Conservation (phyloP, 2,888 invertebrate genomes). For the Drosophila picticornis region DNA sequence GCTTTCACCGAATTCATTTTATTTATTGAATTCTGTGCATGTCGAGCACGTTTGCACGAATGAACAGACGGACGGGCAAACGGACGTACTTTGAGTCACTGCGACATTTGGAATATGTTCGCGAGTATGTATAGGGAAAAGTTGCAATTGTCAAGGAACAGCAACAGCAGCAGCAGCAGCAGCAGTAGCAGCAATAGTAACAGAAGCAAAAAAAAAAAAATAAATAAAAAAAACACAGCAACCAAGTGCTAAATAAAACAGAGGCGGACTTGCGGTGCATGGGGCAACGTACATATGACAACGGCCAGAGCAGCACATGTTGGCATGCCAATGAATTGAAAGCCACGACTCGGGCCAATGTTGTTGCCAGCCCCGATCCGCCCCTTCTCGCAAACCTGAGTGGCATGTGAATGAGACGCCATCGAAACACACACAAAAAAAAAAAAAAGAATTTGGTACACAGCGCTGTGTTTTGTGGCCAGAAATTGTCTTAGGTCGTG, state of each 20-base stretch:
- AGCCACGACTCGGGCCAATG: conserved; percentile 51
- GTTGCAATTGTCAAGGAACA: conserved; percentile 50
- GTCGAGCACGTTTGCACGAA: conserved; percentile 79
- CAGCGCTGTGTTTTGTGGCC: conserved; percentile 45
- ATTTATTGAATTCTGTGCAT: conserved; percentile 78
- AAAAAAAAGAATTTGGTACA: conserved; percentile 52
- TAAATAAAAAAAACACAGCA: conserved; percentile 28
- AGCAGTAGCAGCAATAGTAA: background rate
- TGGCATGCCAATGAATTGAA: conserved; percentile 68
- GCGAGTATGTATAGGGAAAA: conserved; percentile 57
- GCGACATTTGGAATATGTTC: conserved; percentile 64
- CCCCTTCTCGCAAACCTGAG: conserved; percentile 46
- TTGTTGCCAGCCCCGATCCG: conserved; percentile 5
- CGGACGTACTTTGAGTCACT: conserved; percentile 38
- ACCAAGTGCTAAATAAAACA: conserved; percentile 70
- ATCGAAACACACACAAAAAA: conserved; percentile 16
- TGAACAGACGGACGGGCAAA: conserved; percentile 14
- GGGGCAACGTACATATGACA: conserved; percentile 48
- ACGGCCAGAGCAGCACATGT: conserved; percentile 61
- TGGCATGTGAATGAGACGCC: conserved; percentile 78
- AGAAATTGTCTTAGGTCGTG: conserved; percentile 79
- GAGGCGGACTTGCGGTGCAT: conserved; percentile 1
- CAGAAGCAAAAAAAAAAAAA: conserved; percentile 12
- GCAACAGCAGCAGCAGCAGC: conserved; percentile 17
- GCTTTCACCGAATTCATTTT: conserved; percentile 78